Evolutionary conservation across 2,888 invertebrate genomes (phyloP).

Genomic region (Galeruca laticollis): DNA sequence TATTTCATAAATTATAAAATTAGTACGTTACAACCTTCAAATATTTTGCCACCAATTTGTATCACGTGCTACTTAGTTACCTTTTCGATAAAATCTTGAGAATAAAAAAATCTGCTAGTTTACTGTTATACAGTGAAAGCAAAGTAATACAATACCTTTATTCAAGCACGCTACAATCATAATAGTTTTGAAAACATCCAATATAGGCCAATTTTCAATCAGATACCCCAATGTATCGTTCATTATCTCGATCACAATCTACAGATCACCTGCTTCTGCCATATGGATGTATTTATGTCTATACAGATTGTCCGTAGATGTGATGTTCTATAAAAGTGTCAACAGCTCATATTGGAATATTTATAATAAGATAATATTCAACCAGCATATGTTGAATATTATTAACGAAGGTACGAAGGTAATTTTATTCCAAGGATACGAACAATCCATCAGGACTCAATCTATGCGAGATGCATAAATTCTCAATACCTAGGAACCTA

Average conservation of each 20-base stretch:
- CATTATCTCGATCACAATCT: slow-evolving; percentile 48
- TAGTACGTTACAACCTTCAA: neutral
- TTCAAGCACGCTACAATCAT: slow-evolving; percentile 37
- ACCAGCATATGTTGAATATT: too few relatives aligned
- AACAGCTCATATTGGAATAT: too few relatives aligned
- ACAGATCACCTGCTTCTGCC: slow-evolving; percentile 45
- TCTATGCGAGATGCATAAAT: too few relatives aligned
- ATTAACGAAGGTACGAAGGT: too few relatives aligned
- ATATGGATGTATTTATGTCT: slow-evolving; percentile 38
- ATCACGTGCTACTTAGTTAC: slow-evolving; percentile 12
- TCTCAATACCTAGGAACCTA: too few relatives aligned
- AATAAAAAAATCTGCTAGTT: slow-evolving; percentile 32
- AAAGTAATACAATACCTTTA: slow-evolving; percentile 40
- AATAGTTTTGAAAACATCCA: slow-evolving; percentile 43
- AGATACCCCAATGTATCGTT: slow-evolving; percentile 45
- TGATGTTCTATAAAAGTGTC: too few relatives aligned
- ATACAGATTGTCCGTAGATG: slow-evolving; percentile 13
- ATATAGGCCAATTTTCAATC: slow-evolving; percentile 47
- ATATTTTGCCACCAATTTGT: neutral
- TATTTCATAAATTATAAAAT: too few relatives aligned
- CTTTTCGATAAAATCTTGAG: slow-evolving; percentile 29
- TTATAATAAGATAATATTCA: too few relatives aligned
- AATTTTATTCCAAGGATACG: too few relatives aligned
- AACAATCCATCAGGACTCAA: too few relatives aligned
- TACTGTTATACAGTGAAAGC: slow-evolving; percentile 23